Base-by-base conservation (phyloP, 2,113 vertebrate species). In the Hyperopisus bebe region DNA sequence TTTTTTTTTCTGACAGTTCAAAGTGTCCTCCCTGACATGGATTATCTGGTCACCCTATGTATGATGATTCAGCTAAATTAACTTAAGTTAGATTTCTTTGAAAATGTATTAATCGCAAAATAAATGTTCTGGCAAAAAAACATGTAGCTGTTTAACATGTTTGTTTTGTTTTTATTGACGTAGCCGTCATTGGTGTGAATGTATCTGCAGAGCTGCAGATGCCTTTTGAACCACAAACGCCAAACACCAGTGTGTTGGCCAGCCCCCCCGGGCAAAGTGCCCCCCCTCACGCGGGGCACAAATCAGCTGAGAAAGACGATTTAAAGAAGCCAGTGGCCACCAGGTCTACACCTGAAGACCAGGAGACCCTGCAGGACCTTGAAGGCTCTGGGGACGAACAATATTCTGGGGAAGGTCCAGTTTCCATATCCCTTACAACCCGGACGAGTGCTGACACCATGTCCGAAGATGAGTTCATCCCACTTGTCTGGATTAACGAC, bases 381-480 rank as follows among this genome's bases (percentile, higher is more conserved):
- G 62, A 88, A 24, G 46, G 47, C 19, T 89, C 47, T 55, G 70
- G 47, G 39, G 74, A 82, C 0, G 31, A 47, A n/a, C 11, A 1
- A 5, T 35, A 62, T 21, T 89, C 88, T 2, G 51, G 88, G 11
- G 66, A 80, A 3, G 70, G 88, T 51, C 15, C 70, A 39, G 31
- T 51, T 11, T 15, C 19, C 46, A 80, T 44, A 15, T 39, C 66
- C 8, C 50, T 84, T 39, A 84, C 77, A 17, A 58, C 39, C 17
- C 39, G 8, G 11, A 89, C 19, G 7, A 55, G 35, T 17, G 9
- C 70, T 42, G 50, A 44, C 48, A 74, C 47, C 24, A 19, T 53
- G 70, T 89, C 48, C 51, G 48, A 89, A 15, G 21, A 83, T 39
- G n/a, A 84, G 10, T 27, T 58, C 88, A 58, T 83, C 50, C 88